phyloP scores from a whole-genome alignment of 2,113 vertebrate species.

The Empidonax alnorum region DNA sequence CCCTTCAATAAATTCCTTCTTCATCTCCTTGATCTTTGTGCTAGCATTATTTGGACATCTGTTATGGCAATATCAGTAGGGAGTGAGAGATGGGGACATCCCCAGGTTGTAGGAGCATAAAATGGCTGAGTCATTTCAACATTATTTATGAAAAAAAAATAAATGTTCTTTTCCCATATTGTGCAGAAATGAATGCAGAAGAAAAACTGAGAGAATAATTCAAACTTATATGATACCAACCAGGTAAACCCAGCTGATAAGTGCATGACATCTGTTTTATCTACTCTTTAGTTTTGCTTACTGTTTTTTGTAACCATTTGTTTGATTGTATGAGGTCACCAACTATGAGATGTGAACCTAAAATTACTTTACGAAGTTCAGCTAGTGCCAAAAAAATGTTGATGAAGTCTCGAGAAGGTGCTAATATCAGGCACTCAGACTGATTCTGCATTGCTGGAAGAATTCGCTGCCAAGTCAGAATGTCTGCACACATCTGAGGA shows the following conservation, averaged over 20 bases:
- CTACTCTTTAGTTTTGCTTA: background rate
- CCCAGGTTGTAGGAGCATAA: background rate
- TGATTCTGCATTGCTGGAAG: background rate
- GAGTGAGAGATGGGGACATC: background rate
- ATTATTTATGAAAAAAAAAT: background rate
- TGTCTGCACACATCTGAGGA: background rate
- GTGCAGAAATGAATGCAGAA: background rate
- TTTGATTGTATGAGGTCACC: background rate
- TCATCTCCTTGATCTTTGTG: background rate
- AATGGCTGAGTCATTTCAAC: background rate
- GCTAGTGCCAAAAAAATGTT: background rate
- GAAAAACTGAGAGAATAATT: background rate
- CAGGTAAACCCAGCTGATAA: background rate
- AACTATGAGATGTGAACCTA: background rate
- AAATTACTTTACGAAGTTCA: background rate
- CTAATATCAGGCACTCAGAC: background rate
- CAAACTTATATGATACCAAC: fast-evolving
- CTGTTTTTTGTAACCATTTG: background rate
- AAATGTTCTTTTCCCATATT: background rate
- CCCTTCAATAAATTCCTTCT: background rate
- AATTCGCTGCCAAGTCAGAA: background rate
- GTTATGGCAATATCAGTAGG: background rate
- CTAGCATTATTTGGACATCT: background rate
- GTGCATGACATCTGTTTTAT: background rate
- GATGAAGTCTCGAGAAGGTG: background rate